Percentiles rank a stretch among this genome's conserved stretches.
Evolutionary conservation across 2,888 invertebrate species (phyloP).

Genomic region (Drosophila flavopinicola): DNA sequence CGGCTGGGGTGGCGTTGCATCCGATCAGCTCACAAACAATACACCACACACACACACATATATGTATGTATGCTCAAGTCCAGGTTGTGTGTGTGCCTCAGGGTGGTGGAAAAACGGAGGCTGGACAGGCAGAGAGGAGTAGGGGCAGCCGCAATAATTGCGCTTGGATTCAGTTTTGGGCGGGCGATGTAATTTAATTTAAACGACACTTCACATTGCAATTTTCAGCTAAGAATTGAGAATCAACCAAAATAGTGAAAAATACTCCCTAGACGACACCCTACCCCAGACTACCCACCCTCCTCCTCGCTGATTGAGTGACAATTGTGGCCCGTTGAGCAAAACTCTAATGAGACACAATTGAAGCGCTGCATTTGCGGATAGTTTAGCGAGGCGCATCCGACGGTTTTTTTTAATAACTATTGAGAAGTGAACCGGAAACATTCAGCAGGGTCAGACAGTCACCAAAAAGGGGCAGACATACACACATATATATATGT

Average conservation of each 20-base stretch:
- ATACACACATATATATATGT: conserved; percentile 1
- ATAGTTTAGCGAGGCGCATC: conserved; percentile 46
- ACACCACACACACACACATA: too few relatives aligned
- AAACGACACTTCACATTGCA: conserved; percentile 73
- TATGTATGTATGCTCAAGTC: conserved; percentile 18
- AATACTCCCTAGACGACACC: too few relatives aligned
- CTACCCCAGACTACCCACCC: conserved; percentile 3
- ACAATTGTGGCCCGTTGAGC: conserved; percentile 50
- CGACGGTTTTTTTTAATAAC: conserved; percentile 68
- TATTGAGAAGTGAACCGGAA: conserved; percentile 75
- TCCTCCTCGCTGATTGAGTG: conserved; percentile 48
- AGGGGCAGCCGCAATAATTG: conserved; percentile 70
- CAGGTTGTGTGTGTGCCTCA: conserved; percentile 27
- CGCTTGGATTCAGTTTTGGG: conserved; percentile 41
- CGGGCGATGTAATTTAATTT: conserved; percentile 76
- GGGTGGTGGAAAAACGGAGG: conserved; percentile 17
- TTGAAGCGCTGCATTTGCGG: conserved; percentile 62
- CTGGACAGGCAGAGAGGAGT: conserved; percentile 12
- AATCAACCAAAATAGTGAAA: conserved; percentile 1
- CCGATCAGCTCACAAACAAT: conserved; percentile 37
- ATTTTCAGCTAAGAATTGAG: conserved; percentile 42
- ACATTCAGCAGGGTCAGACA: conserved; percentile 54
- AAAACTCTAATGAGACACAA: conserved; percentile 67
- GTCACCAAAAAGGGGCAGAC: conserved; percentile 25
- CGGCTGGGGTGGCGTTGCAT: conserved; percentile 45